Base-by-base conservation (phyloP, 1,140 invertebrate genomes). In the Oedothorax gibbosus region DNA sequence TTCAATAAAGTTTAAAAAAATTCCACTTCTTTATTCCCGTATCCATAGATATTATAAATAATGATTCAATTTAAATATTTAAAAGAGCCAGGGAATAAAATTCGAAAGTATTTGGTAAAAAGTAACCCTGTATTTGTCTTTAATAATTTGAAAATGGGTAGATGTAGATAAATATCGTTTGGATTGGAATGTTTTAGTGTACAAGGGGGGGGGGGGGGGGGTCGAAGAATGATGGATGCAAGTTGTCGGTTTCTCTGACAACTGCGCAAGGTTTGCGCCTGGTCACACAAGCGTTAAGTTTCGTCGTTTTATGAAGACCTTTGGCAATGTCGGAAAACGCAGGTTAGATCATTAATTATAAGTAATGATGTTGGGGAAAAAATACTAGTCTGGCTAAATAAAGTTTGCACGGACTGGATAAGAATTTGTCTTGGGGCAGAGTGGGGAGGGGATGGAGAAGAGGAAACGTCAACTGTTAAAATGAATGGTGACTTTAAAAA, bases 191-290 rank as follows among this genome's bases (percentile, higher is more conserved):
- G 35, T 35, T 35, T 35, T 35, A 5, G 35, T 35, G 35, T 35
- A 35, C 35, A 35, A 35, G 35, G 35, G 1, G 62, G 77, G 66
- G 68, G 53, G 68, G 68, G 66, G 53, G 50, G 66, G 54, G 54
- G 49, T 66, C 68, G 78, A 81, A 71, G 56, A 71, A 81, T 81
- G 78, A 81, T 81, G 78, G 78, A 81, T 81, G 78, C 78, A 18
- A 60, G 65, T 20, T 71, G 35, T 54, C 20, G 18, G 53, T 20
- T 60, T 14, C 78, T n/a, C 14, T 81, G 78, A 81, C 78, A 81
- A 81, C 54, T 35, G 18, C 12, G 64, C 77, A 20, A 60, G 65
- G 60, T 66, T 79, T 21, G 56, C 64, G 65, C 54, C n/a, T 75
- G 56, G 56, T 60, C 72, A 75, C 50, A 79, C 50, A 68, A 79